Evolutionary conservation across 2,113 vertebrate species (phyloP), one percentile per base, ranked within the genome.

Genomic region (Gymnobelideus leadbeateri): DNA sequence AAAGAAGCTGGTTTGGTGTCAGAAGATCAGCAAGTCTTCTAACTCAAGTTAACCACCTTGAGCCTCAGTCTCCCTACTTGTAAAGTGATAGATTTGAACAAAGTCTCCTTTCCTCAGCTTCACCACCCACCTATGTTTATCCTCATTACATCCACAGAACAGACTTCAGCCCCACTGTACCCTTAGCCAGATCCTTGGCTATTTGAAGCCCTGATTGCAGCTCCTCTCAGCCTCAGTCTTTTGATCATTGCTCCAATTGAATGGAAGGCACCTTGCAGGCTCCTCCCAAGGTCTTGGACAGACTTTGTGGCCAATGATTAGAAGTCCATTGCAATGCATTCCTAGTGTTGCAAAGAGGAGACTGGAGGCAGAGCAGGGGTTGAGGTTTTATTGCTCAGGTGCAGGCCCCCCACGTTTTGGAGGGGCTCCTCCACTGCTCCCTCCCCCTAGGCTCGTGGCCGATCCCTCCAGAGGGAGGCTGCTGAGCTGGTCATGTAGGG

Each of bases 381-480:
- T 12, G 14, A 1, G 7, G 1, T 6, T 98, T 97, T 98, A 98
- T 97, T 98, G 96, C 51, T 98, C 96, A 89, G 96, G 93, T 91
- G 92, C 89, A 77, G 96, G 91, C 25, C 94, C 94, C 94, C 96
- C 96, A 61, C 47, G 96, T 95, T 98, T 98, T 8, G 91, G 95
- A 91, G 97, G 96, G 28, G 90, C 25, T 23, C 93, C 97, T 37
- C 92, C 97, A 2, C 89, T 61, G 19, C 96, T 95, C 47, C 96
- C 97, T 97, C 96, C 97, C 94, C 95, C 95, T 61, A 96, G 94
- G 9, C 96, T 95, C 55, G 97, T 97, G 0, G 93, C 96, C 61
- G 98, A 95, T 93, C 97, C 98, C 96, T 98, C 98, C 93, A 98
- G 97, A n/a, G 98, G 97, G 95, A 98, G 97, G 95, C 89, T 97